Base-by-base conservation (phyloP, 2,888 invertebrate species). In the Meteorus cinctellus region DNA sequence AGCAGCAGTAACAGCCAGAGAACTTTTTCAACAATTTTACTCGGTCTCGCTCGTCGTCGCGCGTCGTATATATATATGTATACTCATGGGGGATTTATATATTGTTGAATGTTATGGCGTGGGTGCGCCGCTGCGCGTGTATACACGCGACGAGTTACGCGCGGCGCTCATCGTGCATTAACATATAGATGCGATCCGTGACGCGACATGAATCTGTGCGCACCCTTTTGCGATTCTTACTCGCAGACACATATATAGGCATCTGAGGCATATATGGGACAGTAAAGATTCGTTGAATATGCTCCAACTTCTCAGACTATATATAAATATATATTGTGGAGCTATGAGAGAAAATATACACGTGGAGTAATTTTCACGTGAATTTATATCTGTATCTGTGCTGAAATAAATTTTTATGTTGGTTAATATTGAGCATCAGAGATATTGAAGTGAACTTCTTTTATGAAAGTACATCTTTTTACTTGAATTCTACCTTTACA, bases 131-230 rank as follows among this genome's bases (percentile, higher is more conserved):
- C 19, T 8, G 19, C 55, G 63, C 72, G 62, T 51, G 59, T 63
- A 72, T 68, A 76, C 74, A 67, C 45, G 75, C 81, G 80, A 82
- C 76, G 80, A 84, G 80, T 85, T 83, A 84, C 83, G 84, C 82
- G 82, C 78, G 19, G n/a, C 10, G 71, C 80, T 81, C 81, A 80
- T 77, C 72, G 79, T 75, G 80, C 84, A 86, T 86, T 86, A 86
- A 86, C 86, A 85, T 86, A 86, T 85, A 86, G 86, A 86, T 86
- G 85, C 85, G 85, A 84, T 86, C 81, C 85, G 84, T 84, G 85
- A 84, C 84, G 81, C 82, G 83, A 82, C 82, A 81, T 82, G 81
- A 80, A 78, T 81, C 63, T 72, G 63, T 63, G 62, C 34, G 45
- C 55, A 19, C 19, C 55, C 55, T 55, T 55, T 55, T 55, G 63